These are phyloP conservation scores for Nesidiocoris tenuis DNA, from an alignment of 2,888 invertebrate species.

Conservation along the genomic window DNA sequence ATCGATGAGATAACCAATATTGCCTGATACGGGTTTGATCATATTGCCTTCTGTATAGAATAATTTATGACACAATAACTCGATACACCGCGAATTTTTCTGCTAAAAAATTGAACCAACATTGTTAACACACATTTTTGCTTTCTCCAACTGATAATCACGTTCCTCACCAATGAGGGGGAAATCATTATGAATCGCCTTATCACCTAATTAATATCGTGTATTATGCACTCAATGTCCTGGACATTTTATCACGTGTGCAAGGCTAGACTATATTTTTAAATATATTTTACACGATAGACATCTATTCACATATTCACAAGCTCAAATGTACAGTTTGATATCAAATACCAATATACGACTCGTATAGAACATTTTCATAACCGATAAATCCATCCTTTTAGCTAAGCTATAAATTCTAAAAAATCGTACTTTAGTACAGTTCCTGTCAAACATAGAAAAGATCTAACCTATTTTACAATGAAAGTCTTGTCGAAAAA, in stretches of 20 bases:
- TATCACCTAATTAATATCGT: background rate
- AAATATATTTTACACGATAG: constrained; percentile 32
- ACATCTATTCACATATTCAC: constrained; percentile 47
- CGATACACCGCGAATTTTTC: too few relatives aligned
- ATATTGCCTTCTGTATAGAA: too few relatives aligned
- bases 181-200: background rate
- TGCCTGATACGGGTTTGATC: too few relatives aligned
- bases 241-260: constrained; percentile 46
- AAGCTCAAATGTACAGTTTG: constrained; percentile 41
- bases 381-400: background rate
- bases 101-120: too few relatives aligned
- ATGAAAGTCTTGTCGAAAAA: constrained; percentile 36
- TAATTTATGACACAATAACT: too few relatives aligned
- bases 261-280: constrained; percentile 37
- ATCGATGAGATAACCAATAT: too few relatives aligned
- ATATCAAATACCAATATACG: constrained; percentile 36
- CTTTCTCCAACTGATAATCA: background rate
- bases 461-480: constrained; percentile 33
- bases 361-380: constrained; percentile 29
- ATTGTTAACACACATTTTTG: background rate
- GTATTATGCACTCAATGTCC: constrained; percentile 38
- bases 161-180: background rate
- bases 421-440: constrained; percentile 47
- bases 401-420: constrained; percentile 18
- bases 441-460: constrained; percentile 29